These are phyloP conservation scores for Ficedula albicollis DNA, from an alignment of 2,797 vertebrate species.

Conservation along the genomic window DNA sequence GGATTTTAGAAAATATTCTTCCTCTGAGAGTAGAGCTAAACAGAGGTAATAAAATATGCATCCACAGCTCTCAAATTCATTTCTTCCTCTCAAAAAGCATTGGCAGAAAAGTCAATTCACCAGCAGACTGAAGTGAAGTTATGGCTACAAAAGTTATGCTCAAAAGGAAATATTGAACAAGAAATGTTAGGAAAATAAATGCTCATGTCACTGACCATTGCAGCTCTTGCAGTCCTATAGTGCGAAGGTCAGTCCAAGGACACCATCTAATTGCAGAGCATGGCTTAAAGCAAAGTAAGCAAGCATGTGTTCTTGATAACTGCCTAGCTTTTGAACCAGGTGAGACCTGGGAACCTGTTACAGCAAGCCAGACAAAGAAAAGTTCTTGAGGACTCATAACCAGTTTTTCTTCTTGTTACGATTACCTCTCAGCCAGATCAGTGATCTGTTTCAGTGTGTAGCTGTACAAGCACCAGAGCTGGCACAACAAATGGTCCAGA, in stretches of 20 bases:
- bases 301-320: not conserved
- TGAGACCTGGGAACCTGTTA: not conserved
- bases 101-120: not conserved
- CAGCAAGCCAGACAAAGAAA: not conserved
- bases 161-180: not conserved
- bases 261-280: too few relatives aligned
- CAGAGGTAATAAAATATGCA: not conserved
- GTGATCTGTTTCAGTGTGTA: not conserved
- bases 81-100: not conserved
- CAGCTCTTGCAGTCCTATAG: not conserved
- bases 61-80: not conserved
- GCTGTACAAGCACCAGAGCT: too few relatives aligned
- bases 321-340: not conserved
- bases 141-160: not conserved
- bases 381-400: not conserved
- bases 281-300: not conserved
- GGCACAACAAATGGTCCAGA: not conserved
- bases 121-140: not conserved
- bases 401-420: accelerated
- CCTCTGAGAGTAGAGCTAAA: not conserved
- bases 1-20: not conserved
- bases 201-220: not conserved
- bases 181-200: not conserved
- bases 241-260: not conserved
- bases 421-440: not conserved